Conservation (phyloP, 1,140 invertebrate species). For the Gryon sp. region DNA sequence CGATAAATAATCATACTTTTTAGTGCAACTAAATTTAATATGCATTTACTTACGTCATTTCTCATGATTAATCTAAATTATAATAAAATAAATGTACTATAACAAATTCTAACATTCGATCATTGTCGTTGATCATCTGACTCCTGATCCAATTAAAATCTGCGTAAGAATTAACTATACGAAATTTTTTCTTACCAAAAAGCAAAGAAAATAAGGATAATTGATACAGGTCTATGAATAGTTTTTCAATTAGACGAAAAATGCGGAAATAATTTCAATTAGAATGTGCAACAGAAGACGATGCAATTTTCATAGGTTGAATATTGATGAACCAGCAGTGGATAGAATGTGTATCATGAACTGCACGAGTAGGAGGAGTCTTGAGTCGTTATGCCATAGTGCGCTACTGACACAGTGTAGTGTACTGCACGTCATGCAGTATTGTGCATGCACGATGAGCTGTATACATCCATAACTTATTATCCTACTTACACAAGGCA, state of each 20-base stretch:
- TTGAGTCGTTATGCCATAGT: constrained; percentile 39
- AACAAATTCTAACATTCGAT: no score
- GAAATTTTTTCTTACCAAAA: no score
- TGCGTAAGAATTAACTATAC: no score
- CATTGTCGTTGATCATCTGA: no score
- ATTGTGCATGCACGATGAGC: constrained; percentile 53
- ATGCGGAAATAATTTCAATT: constrained; percentile 55
- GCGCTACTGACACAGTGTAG: constrained; percentile 34
- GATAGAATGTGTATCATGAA: constrained; percentile 45
- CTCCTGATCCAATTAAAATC: no score
- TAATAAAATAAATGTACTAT: no score
- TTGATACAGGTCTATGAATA: constrained; percentile 36
- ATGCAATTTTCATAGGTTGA: constrained; percentile 51
- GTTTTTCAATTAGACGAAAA: constrained; percentile 34
- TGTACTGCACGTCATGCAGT: constrained; percentile 44
- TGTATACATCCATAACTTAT: constrained; percentile 53
- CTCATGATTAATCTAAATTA: no score
- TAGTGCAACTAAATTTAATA: no score
- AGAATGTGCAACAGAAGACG: constrained; percentile 34
- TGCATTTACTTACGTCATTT: no score
- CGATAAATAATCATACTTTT: no score
- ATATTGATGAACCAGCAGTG: constrained; percentile 48
- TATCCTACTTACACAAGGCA: constrained; percentile 30
- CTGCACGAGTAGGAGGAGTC: constrained; percentile 15
- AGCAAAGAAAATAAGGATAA: no score